Base-by-base conservation (phyloP, 1,140 invertebrate species). In the Eupristina koningsbergeri region DNA sequence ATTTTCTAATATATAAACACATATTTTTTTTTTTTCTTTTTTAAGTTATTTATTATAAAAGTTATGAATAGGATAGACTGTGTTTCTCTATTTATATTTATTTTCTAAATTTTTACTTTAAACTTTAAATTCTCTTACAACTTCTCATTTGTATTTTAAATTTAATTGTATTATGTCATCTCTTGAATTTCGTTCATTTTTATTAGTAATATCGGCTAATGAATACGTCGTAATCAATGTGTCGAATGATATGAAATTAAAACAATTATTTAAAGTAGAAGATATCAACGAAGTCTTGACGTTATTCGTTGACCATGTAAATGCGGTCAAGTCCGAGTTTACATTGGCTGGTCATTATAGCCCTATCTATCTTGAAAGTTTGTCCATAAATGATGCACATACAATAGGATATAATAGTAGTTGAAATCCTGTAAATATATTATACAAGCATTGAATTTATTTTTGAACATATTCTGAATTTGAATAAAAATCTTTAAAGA, bases 311-410 rank as follows among this genome's bases (percentile, higher is more conserved):
- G 41, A 45, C 41, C 50, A 19, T 69, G 67, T 69, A 39, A 69
- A 69, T 69, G 67, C 67, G 67, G 67, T 69, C 67, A 69, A 69
- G 67, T 41, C 67, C 67, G 39, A 41, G 34, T 41, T 26, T 26
- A 41, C 39, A 17, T 22, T 41, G 6, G 3, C 19, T 41, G 67
- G 22, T 26, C 36, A 41, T 71, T 71, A 41, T n/a, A n/a, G 7
- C 7, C 36, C 36, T 41, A n/a, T 71, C 7, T 71, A 71, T 67
- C 64, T 67, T 67, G 11, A 34, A 31, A 34, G 58, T 19, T 63
- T 29, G 29, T 17, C 61, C 34, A 29, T 64, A 34, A 31, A 34
- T 31, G n/a, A 9, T 64, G 34, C 22, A 0, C 3, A 19, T 36
- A 7, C 36, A 67, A 19, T 67, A 22, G n/a, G 5, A 64, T 34